Conservation (phyloP, 2,113 vertebrate species). For the Sceloporus undulatus region DNA sequence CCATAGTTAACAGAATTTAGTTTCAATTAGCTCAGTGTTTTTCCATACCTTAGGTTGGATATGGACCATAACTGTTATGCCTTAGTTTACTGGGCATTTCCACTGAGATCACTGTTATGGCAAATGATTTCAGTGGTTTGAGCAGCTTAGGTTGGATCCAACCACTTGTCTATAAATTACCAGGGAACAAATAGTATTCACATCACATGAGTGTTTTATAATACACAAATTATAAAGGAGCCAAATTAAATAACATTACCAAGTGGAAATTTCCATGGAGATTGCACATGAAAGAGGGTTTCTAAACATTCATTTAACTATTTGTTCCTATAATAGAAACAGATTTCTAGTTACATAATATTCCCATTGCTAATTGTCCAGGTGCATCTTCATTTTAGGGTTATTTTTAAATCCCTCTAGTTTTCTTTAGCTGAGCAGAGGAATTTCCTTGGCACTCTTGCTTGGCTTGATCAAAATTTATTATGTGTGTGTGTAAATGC, state of each 20-base stretch:
- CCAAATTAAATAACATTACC: background rate
- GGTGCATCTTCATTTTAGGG: slow-evolving; percentile 34
- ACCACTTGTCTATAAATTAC: background rate
- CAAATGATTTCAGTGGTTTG: background rate
- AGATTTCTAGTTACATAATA: slow-evolving; percentile 55
- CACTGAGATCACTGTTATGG: background rate
- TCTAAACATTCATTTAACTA: background rate
- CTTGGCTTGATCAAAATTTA: slow-evolving; percentile 30
- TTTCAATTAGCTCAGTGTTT: background rate
- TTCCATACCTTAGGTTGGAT: background rate
- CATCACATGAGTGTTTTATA: background rate
- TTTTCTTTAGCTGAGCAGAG: slow-evolving; percentile 42
- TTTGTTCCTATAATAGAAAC: slow-evolving; percentile 45
- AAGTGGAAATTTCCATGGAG: background rate
- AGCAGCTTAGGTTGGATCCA: background rate
- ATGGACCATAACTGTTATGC: background rate
- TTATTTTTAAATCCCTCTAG: slow-evolving; percentile 38
- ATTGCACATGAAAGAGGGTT: background rate
- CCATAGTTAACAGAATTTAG: background rate
- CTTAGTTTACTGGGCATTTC: background rate
- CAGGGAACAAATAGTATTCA: background rate
- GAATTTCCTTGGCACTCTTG: slow-evolving; percentile 25
- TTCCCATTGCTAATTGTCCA: slow-evolving; percentile 35
- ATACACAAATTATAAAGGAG: background rate
- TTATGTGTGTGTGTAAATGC: background rate